Percentiles rank a stretch among this genome's conserved stretches.
Evolutionary conservation across 1,140 invertebrate species (phyloP).

Genomic region (Rhizoglyphus robini): DNA sequence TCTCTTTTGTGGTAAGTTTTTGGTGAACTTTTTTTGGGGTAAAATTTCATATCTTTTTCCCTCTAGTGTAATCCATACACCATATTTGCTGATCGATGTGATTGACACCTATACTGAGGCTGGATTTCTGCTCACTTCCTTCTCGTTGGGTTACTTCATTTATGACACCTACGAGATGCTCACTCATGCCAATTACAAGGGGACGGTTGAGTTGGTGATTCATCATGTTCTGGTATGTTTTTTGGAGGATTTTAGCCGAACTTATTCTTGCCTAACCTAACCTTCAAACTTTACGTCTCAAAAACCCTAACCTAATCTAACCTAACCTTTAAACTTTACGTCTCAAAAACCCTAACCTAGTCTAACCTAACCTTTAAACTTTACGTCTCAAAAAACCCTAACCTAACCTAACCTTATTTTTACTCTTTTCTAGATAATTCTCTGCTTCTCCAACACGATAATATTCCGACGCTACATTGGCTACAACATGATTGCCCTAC

Average conservation of each 20-base stretch:
- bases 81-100: conserved; percentile 5
- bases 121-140: conserved; percentile 1
- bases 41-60: neutral
- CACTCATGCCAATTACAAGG: conserved; percentile 4
- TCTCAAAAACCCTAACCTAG: neutral
- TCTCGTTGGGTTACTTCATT: conserved; percentile 15
- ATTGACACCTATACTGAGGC: neutral
- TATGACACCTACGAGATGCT: conserved; percentile 15
- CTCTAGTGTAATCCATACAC: conserved; percentile 8
- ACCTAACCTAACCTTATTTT: conserved; percentile 7
- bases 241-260: too few relatives aligned
- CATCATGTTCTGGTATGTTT: conserved; percentile 15
- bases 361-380: too few relatives aligned
- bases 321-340: too few relatives aligned
- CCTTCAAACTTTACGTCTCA: too few relatives aligned
- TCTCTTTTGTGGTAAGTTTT: neutral
- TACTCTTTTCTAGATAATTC: neutral
- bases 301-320: too few relatives aligned
- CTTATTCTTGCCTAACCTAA: too few relatives aligned
- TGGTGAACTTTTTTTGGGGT: neutral
- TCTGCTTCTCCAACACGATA: conserved; percentile 8
- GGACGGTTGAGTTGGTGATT: conserved; percentile 1
- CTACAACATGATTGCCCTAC: conserved; percentile 4
- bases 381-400: neutral
- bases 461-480: neutral